Base-by-base conservation (phyloP, 2,888 invertebrate species). In the Cephus pulcher region DNA sequence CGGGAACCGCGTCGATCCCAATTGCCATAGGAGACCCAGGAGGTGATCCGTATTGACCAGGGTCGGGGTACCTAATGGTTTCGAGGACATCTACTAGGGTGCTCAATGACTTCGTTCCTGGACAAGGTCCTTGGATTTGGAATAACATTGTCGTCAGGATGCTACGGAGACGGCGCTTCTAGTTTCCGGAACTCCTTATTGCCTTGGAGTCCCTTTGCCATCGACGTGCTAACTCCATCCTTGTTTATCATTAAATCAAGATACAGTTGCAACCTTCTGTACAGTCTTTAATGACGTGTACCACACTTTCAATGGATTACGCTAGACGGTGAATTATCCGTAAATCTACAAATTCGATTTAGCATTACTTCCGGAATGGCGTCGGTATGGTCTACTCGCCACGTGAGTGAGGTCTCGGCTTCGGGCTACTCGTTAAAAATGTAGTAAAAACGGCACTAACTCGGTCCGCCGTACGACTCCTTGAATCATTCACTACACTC, bases 11-110 rank as follows among this genome's bases (percentile, higher is more conserved):
- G 56, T 56, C 56, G 56, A 56, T 75, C 75, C 56, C 82, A 78
- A 82, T 82, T 82, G 76, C 77, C 76, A 76, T 69, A 77, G 37
- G 69, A 75, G 75, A 76, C 75, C 76, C 68, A 12, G 23, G n/a
- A 69, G 40, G 75, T 69, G 75, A 69, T 69, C 34, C 30, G 73
- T 73, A 79, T 79, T 79, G 81, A 77, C 78, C 82, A 74, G 69
- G n/a, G 79, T 81, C 56, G 9, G 56, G 56, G 9, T 56, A 56
- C 9, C 56, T 56, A 23, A 56, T 56, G 23, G 23, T 56, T 56
- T 56, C 23, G 56, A 56, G 56, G 23, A 56, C 56, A 23, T 23
- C 56, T 56, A 56, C 56, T 23, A 23, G 23, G 23, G 23, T 23
- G 23, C 23, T 23, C 56, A 23, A 23, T 56, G 56, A 56, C 23